Conservation (phyloP, 1,140 invertebrate species). For the Macrotrachela quadricornifera region DNA sequence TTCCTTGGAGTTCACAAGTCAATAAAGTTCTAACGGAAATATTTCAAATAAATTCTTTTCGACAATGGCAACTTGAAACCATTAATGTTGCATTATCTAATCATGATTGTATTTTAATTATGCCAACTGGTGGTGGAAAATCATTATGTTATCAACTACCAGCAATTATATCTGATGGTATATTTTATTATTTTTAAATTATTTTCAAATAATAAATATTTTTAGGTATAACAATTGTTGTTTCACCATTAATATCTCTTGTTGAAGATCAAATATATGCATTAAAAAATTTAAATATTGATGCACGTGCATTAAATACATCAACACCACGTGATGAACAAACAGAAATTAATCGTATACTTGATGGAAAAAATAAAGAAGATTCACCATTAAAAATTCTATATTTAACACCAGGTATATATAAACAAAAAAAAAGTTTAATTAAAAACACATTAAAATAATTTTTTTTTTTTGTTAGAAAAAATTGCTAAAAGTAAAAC, state of each 20-base stretch:
- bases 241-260: constrained; percentile 46
- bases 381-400: constrained; percentile 46
- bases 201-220: too few species aligned
- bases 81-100: constrained; percentile 71
- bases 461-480: constrained; percentile 34
- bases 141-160: constrained; percentile 50
- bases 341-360: constrained; percentile 19
- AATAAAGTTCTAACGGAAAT: constrained; percentile 26
- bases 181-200: constrained; percentile 15
- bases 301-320: constrained; percentile 41
- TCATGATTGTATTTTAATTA: constrained; percentile 71
- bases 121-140: constrained; percentile 50
- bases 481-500: constrained; percentile 46
- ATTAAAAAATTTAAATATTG: constrained; percentile 41
- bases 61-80: constrained; percentile 72
- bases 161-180: constrained; percentile 34
- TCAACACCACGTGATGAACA: background rate
- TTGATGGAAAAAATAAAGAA: background rate
- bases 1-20: constrained; percentile 3
- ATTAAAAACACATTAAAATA: too few species aligned
- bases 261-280: constrained; percentile 40
- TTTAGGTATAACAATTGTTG: constrained; percentile 37
- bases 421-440: too few species aligned
- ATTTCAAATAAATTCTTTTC: constrained; percentile 65
- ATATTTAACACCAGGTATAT: constrained; percentile 53